These are phyloP conservation scores for Illadopsis cleaveri DNA, from an alignment of 2,113 vertebrate genomes.

Conservation along the genomic window DNA sequence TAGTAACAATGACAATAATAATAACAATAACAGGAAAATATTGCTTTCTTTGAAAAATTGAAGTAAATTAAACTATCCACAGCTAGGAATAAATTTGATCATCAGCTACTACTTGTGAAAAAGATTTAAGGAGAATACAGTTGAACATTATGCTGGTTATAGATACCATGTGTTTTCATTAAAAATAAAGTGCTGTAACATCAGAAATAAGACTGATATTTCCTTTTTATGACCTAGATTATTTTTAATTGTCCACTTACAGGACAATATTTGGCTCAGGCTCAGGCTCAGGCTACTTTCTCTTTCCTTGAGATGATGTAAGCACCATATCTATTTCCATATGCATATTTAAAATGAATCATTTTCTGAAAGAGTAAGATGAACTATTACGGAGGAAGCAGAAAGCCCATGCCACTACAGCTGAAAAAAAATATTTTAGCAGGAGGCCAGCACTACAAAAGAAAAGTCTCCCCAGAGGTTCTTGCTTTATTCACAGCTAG, in stretches of 20 bases:
- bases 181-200: neutral
- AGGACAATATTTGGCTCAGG: neutral
- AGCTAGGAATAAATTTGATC: neutral
- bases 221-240: neutral
- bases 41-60: neutral
- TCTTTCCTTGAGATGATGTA: neutral
- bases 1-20: neutral
- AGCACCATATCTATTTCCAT: neutral
- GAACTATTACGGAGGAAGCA: neutral
- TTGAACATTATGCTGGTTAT: neutral
- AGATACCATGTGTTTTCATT: neutral
- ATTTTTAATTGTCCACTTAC: neutral
- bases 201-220: neutral
- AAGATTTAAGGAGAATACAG: neutral
- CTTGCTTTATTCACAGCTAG: slow-evolving; percentile 58
- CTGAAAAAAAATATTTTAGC: neutral
- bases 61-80: neutral
- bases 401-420: neutral
- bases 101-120: neutral
- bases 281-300: neutral
- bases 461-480: neutral
- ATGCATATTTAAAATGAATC: neutral
- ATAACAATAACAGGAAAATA: neutral
- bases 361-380: neutral
- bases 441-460: neutral